phyloP scores from a whole-genome alignment of 2,797 vertebrate species.

The Synanceia verrucosa region DNA sequence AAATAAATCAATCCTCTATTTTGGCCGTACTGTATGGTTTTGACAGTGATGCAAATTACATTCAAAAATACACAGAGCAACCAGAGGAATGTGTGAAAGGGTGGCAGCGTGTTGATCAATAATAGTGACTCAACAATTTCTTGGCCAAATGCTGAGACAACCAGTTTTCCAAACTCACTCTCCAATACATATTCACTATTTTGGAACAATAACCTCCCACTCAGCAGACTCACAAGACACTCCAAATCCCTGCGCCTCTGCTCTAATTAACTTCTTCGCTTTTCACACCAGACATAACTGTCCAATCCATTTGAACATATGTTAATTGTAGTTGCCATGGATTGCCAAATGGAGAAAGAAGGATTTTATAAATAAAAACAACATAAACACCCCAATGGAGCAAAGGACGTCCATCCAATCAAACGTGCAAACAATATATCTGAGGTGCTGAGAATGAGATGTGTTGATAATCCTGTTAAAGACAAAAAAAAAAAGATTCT shows the following conservation, averaged over 20 bases:
- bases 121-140: slow-evolving; percentile 38
- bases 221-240: slow-evolving; percentile 23
- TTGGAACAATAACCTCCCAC: slow-evolving; percentile 27
- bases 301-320: background rate
- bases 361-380: background rate
- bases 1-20: background rate
- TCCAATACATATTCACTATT: slow-evolving; percentile 9
- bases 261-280: slow-evolving; percentile 16
- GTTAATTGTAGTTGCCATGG: background rate
- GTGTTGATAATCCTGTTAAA: background rate
- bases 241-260: slow-evolving; percentile 5
- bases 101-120: slow-evolving; percentile 22
- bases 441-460: background rate
- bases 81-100: background rate
- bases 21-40: background rate
- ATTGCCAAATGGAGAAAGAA: background rate
- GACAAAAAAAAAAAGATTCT: background rate
- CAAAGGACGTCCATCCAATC: background rate
- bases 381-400: background rate
- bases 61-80: slow-evolving; percentile 1
- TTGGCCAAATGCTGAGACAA: slow-evolving; percentile 36
- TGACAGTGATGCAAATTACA: background rate
- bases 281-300: background rate
- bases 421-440: background rate
- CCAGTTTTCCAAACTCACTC: slow-evolving; percentile 13